Conservation (phyloP, 2,888 invertebrate genomes). For the Timema cristinae region DNA sequence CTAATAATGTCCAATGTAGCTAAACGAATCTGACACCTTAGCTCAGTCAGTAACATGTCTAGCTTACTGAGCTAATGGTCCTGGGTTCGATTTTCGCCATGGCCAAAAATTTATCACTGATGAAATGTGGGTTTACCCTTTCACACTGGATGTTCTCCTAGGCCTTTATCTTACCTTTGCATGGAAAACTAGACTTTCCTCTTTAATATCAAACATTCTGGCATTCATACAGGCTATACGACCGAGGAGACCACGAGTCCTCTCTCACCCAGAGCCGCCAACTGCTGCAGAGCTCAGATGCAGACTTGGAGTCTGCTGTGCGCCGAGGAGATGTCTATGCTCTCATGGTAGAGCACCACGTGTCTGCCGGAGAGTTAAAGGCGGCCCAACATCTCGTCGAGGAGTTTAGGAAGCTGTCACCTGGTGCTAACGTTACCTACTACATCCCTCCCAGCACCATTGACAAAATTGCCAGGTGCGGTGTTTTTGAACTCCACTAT, state of each 20-base stretch:
- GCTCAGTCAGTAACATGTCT: too few relatives aligned
- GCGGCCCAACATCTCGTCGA: slow-evolving; percentile 22
- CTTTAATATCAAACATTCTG: too few relatives aligned
- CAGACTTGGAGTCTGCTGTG: slow-evolving; percentile 45
- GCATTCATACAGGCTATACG: slow-evolving; percentile 48
- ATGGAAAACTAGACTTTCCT: too few relatives aligned
- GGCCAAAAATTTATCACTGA: too few relatives aligned
- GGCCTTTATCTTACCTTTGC: too few relatives aligned
- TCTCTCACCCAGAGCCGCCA: slow-evolving; percentile 56
- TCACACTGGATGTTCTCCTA: too few relatives aligned
- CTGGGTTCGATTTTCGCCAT: too few relatives aligned
- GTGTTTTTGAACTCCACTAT: neutral
- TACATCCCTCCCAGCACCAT: slow-evolving; percentile 19
- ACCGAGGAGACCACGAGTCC: slow-evolving; percentile 53
- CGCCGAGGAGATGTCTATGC: slow-evolving; percentile 56
- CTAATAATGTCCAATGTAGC: too few relatives aligned
- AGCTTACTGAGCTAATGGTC: too few relatives aligned
- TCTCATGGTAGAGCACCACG: slow-evolving; percentile 51
- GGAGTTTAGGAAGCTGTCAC: slow-evolving; percentile 17
- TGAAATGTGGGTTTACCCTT: too few relatives aligned
- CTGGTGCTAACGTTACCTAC: slow-evolving; percentile 21
- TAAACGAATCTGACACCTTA: too few relatives aligned
- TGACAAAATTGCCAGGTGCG: slow-evolving; percentile 18
- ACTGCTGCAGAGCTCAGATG: slow-evolving; percentile 49
- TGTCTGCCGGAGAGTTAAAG: slow-evolving; percentile 17